Base-by-base conservation (phyloP, 2,797 vertebrate species). In the Hippopotamyrus pictus region DNA sequence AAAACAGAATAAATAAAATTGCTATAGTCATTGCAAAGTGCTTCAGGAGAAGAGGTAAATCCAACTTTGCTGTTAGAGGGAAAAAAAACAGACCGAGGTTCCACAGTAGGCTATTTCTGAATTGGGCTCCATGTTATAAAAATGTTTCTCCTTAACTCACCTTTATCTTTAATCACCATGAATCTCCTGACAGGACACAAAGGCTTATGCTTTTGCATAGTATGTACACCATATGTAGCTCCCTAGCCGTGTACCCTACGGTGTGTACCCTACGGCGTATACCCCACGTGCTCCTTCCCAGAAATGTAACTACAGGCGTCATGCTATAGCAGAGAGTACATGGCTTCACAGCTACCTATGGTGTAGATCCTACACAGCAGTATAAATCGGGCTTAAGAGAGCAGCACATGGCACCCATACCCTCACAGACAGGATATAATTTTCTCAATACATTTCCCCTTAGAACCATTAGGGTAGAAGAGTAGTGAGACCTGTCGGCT, bases 21-120 rank as follows among this genome's bases (percentile, higher is more conserved):
- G 73, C 88, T 91, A 92, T 76, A 89, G 92, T 91, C 44, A 90
- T 90, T 89, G 33, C 84, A 69, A 92, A 90, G 91, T 91, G 90
- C 37, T 91, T 54, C 54, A 57, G 7, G 14, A 37, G 51, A 29
- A 50, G 88, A 82, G 84, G 89, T 89, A 89, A 89, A 51, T 88
- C 57, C 85, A 88, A 12, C 29, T 57, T 57, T 57, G 88, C 88
- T 46, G 54, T 85, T 89, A 17, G 51, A 57, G 29, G 29, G 4
- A 5, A 86, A 33, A 37, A 54, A 86, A 37, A 86, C 12, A 86
- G 25, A 53, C 22, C 19, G 25, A 33, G 50, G 22, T 86, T 85
- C 48, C 25, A 54, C 25, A 29, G 22, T 8, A 86, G 17, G 29
- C 5, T 19, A 7, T 50, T 86, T 25, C 22, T 33, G 17, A 54